Evolutionary conservation across 2,888 invertebrate species (phyloP), one percentile per base, ranked within the genome.

Genomic region (Colletes collaris): DNA sequence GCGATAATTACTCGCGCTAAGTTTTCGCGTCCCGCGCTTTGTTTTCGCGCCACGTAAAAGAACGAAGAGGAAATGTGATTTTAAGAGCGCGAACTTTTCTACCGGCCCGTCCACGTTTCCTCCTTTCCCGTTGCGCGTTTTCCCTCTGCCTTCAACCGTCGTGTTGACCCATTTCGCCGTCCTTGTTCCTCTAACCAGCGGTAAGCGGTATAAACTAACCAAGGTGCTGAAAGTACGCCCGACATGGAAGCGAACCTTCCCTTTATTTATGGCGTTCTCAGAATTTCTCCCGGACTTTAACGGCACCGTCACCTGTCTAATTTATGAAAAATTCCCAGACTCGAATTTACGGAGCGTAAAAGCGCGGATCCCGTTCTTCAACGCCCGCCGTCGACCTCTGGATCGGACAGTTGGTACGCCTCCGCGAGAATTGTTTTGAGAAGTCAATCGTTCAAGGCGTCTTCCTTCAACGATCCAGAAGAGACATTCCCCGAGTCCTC

Each of bases 281-380:
- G 85, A 83, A 87, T 85, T 85, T 84, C 77, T 27, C 73, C 78
- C 71, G 73, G 76, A 83, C 87, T 85, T 85, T 85, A 83, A 76
- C 81, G 76, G 76, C 85, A 67, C 75, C 86, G 76, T 85, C 85
- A 84, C 85, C 87, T 85, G 86, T 86, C 87, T 86, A 85, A 86
- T 86, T 86, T 86, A 82, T 86, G 86, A 86, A 86, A 86, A 86
- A 86, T 85, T 85, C 85, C 60, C 86, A 73, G 78, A 81, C 66
- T 40, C 73, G 68, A 86, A 85, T 86, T 87, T 83, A 80, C 81
- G 75, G 76, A 75, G 83, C 82, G 85, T 80, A 16, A 86, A 83
- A 60, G 74, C 76, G 70, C 71, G 82, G 63, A 78, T 84, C 75
- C 59, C 63, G 52, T 27, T 27, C 69, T 0, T 13, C 40, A 6